Conservation (phyloP, 2,888 invertebrate genomes). For the Petrolisthes cinctipes region DNA sequence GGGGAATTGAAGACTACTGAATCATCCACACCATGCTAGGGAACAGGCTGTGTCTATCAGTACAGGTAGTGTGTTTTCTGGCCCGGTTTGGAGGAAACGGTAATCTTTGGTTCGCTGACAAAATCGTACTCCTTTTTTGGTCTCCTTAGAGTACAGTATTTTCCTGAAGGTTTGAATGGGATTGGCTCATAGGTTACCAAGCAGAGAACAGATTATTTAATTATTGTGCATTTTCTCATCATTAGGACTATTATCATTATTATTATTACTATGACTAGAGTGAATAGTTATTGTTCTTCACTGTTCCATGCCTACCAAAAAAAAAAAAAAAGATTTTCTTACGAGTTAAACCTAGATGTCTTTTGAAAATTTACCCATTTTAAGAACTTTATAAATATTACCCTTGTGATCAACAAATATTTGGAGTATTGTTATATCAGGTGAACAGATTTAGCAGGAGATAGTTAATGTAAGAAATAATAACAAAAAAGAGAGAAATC, state of each 20-base stretch:
- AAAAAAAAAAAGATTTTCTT: not conserved
- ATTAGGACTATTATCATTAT: not conserved
- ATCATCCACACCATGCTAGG: too few species aligned
- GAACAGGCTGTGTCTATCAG: not conserved
- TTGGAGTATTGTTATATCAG: slow-evolving; percentile 27
- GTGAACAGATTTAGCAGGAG: slow-evolving; percentile 4
- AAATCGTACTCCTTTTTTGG: too few species aligned
- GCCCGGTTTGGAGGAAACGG: too few species aligned
- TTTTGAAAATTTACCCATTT: not conserved
- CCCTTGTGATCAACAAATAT: not conserved
- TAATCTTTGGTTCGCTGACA: too few species aligned
- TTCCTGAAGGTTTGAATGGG: too few species aligned
- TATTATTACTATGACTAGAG: not conserved
- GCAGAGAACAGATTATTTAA: too few species aligned
- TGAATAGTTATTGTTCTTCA: not conserved
- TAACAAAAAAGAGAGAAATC: too few species aligned
- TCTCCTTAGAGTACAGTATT: too few species aligned
- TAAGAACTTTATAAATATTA: not conserved
- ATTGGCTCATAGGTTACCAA: too few species aligned
- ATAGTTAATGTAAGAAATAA: too few species aligned
- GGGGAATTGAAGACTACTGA: too few species aligned
- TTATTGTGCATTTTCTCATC: not conserved
- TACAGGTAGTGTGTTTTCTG: too few species aligned
- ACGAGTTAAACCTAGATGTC: not conserved
- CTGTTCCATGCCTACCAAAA: not conserved